Base-by-base conservation (phyloP, 2,888 invertebrate species). In the Acleris sparsana region DNA sequence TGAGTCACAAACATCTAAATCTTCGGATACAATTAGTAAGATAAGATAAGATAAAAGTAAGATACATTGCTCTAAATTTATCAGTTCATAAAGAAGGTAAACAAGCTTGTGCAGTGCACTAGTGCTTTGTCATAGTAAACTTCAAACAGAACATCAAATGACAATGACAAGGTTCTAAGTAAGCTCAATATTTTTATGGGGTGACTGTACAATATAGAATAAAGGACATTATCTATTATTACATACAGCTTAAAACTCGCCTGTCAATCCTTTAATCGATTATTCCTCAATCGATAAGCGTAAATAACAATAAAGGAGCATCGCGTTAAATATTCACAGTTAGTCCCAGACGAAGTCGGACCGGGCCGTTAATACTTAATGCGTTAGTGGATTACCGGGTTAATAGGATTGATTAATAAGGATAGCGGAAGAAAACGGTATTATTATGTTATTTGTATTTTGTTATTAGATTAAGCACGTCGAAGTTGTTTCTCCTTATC, bases 391-490 rank as follows among this genome's bases (percentile, higher is more conserved):
- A 33, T 52, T 55, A 56, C 33, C 51, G 17, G 51, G 53, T 44
- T 56, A 66, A 66, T 61, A 52, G 25, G 52, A 43, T 52, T 17
- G 39, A 17, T 60, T 22, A 51, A 43, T 51, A 59, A 60, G 52
- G 51, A 17, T 60, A 43, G 20, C 22, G 7, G 25, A 22, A 56
- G 43, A 20, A 7, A 43, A 56, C 16, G 43, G 16, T 43, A 20
- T 1, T 18, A 7, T 18, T 17, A 17, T 18, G 13, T 39, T 17
- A 17, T 44, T 1, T 16, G 4, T 16, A 46, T 46, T n/a, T 46
- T 46, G 46, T 39, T 39, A 13, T 3, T 13, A 11, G 29, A 29
- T 29, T 29, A 7, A 7, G 0, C 25, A 25, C 6, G 29, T 7
- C 9, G 7, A 29, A 29, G 9, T 33, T 9, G 33, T 9, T 33